phyloP scores from a whole-genome alignment of 2,113 vertebrate genomes.

The Rhadina sibilatrix region DNA sequence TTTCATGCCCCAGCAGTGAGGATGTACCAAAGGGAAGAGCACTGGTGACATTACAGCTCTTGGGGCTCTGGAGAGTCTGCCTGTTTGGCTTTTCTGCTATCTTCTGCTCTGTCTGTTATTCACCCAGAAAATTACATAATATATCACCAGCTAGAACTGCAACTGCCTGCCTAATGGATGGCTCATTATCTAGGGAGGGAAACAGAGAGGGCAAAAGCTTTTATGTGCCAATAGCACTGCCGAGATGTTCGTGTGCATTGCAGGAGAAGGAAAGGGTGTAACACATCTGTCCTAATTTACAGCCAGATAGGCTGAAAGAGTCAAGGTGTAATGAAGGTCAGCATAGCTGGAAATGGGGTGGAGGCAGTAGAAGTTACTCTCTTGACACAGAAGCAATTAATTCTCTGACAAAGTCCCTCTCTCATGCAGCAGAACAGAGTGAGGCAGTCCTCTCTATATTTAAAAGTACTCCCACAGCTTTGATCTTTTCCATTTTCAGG shows the following conservation, averaged over 20 bases:
- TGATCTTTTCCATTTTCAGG: conserved; percentile 43
- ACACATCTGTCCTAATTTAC: background rate
- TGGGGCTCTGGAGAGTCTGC: background rate
- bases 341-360: background rate
- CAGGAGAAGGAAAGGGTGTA: conserved; percentile 27
- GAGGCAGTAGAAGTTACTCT: background rate
- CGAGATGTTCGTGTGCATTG: background rate
- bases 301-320: background rate
- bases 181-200: conserved; percentile 54
- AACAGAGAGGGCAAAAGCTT: conserved; percentile 43
- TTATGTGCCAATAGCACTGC: conserved; percentile 20
- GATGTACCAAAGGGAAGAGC: background rate
- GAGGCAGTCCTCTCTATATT: background rate
- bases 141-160: conserved; percentile 14
- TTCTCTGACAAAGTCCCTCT: background rate
- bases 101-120: background rate
- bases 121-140: conserved; percentile 37
- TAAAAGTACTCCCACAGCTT: conserved; percentile 21
- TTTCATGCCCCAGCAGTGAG: background rate
- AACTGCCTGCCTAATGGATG: conserved; percentile 28
- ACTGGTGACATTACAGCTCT: background rate
- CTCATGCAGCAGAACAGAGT: background rate
- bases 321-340: conserved; percentile 41
- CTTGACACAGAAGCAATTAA: conserved; percentile 2
- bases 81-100: background rate